Conservation (phyloP, 2,888 invertebrate species). For the Eristalis pertinax region DNA sequence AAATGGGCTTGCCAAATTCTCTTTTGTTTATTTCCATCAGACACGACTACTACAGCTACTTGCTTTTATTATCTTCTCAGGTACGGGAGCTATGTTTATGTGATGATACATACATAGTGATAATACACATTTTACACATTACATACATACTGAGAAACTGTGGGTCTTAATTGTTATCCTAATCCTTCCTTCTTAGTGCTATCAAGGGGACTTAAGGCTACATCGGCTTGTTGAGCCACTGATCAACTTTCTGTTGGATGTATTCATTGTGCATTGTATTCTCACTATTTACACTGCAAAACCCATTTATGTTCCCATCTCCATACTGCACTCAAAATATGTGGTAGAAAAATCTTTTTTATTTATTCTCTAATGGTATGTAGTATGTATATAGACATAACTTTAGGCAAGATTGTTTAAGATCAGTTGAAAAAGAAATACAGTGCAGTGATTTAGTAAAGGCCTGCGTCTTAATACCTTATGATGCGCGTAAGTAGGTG, state of each 20-base stretch:
- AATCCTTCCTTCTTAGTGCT: constrained; percentile 49
- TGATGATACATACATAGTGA: not conserved
- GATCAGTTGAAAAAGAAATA: constrained; percentile 27
- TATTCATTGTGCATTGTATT: constrained; percentile 40
- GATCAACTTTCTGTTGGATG: not conserved
- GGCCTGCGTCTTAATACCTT: not conserved
- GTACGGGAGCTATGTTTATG: constrained; percentile 5
- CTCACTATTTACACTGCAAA: constrained; percentile 38
- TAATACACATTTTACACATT: constrained; percentile 34
- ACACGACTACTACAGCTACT: constrained; percentile 10
- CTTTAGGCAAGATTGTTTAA: constrained; percentile 31
- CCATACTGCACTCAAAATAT: constrained; percentile 29
- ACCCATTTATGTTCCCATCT: constrained; percentile 17
- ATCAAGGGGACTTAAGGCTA: constrained; percentile 38
- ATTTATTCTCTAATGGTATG: too few relatives aligned
- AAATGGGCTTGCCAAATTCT: constrained; percentile 27
- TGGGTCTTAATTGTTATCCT: constrained; percentile 42
- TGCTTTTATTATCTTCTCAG: constrained; percentile 22
- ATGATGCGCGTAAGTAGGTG: not conserved
- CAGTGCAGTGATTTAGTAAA: constrained; percentile 34
- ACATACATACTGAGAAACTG: not conserved
- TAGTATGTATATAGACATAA: not conserved
- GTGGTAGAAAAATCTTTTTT: constrained; percentile 10
- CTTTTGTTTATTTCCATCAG: constrained; percentile 16
- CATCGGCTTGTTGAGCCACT: constrained; percentile 4